Evolutionary conservation across 2,113 vertebrate genomes (phyloP).

Genomic region (Lepisosteus osseus): DNA sequence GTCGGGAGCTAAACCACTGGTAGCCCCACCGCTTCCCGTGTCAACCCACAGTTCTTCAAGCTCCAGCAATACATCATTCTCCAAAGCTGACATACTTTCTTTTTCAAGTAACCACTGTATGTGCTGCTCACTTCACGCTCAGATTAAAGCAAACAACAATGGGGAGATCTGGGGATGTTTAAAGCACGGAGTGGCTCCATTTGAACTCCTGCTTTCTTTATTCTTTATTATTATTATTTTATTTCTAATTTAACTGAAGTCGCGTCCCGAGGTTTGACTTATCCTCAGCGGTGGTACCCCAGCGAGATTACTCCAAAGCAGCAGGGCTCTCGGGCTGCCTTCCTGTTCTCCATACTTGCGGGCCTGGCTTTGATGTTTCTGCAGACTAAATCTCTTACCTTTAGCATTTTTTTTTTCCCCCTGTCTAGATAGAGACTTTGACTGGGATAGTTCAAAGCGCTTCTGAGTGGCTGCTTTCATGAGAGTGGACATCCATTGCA

Average conservation of each 20-base stretch:
- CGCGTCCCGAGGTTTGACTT: not conserved
- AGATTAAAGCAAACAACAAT: not conserved
- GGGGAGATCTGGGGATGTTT: not conserved
- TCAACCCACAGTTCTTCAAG: not conserved
- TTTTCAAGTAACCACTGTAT: too few species aligned
- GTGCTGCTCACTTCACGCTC: not conserved
- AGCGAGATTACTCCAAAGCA: too few species aligned
- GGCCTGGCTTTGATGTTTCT: too few species aligned
- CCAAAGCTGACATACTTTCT: too few species aligned
- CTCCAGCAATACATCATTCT: too few species aligned
- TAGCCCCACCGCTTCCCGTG: not conserved
- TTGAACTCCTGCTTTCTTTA: not conserved
- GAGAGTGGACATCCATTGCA: not conserved
- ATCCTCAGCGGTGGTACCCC: not conserved
- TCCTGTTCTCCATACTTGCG: too few species aligned
- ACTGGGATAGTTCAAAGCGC: slow-evolving; percentile 1
- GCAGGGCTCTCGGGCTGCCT: too few species aligned
- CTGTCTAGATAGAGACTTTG: not conserved
- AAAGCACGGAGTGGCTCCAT: not conserved
- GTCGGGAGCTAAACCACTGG: too few species aligned
- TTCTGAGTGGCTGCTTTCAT: not conserved
- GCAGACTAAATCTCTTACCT: not conserved
- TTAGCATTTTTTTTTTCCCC: not conserved
- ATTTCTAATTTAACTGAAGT: not conserved
- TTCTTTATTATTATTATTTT: not conserved